Base-by-base conservation (phyloP, 1,140 invertebrate species). In the Proales similis region DNA sequence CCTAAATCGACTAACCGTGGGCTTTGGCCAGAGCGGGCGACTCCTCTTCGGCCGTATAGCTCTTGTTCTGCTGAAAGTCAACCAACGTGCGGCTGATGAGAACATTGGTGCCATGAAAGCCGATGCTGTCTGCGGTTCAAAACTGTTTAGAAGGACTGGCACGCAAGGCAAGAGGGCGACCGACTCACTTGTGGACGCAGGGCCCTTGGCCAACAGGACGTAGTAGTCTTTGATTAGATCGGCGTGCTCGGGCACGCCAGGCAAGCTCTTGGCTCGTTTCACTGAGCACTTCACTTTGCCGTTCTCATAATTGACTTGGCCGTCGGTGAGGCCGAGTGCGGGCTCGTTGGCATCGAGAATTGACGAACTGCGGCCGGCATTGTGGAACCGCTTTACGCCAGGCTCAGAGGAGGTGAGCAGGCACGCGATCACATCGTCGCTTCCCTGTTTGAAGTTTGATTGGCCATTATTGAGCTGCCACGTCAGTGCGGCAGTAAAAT, bases 401-500 rank as follows among this genome's bases (percentile, higher is more conserved):
- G 36, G 29, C 19, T 7, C 19, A 26, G 30, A 12, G 30, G 29
- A 19, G 32, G 39, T 57, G 19, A 53, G 38, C 7, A 39, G 38
- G 30, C 48, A 53, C 9, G 42, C 48, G 42, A 53, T 29, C n/a
- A 53, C 42, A 38, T 38, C 38, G 42, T 53, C 48, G 22, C 38
- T 12, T 27, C 48, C 48, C 48, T 49, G n/a, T n/a, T n/a, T n/a
- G 0, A 49, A 49, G 20, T 0, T 2, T 14, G 20, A 12, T 30
- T 1, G 17, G 14, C n/a, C 20, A 17, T 29, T 26, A 48, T 3
- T 48, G 17, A 48, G 4, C 17, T 17, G 19, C 19, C 7, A 19
- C 20, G n/a, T 46, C 2, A 46, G n/a, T 46, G 4, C 17, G 11
- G 32, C n/a, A 24, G 12, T 14, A 27, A 26, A 2, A 29, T 48